Base-by-base conservation (phyloP, 2,113 vertebrate species). In the Dicrurus megarhynchus region DNA sequence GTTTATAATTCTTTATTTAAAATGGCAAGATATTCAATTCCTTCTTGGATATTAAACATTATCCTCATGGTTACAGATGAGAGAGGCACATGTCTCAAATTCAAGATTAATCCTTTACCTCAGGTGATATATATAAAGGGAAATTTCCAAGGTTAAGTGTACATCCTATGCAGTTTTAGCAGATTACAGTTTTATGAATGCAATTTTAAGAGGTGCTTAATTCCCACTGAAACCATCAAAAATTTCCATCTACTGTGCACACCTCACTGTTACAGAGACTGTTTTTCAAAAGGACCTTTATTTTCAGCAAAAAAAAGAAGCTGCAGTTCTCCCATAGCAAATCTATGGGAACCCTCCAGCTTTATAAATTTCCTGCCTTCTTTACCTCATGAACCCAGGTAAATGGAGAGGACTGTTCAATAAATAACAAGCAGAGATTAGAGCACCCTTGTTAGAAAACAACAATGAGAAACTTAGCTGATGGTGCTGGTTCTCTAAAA, bases 51-150 rank as follows among this genome's bases (percentile, higher is more conserved):
- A 91, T 95, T 84, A 93, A 94, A 87, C 57, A 53, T 88, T 95
- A 94, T 91, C 64, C 76, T 95, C 80, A 41, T 87, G 80, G 89
- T 95, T 96, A 68, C 86, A 95, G 77, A 94, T 73, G 69, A 93
- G 91, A 84, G 61, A 84, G 2, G 26, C 52, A 84, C 28, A 81
- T 68, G 60, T 70, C 65, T 92, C 74, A 93, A 87, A 89, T 94
- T 95, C 89, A 91, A 97, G 87, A 95, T 94, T 91, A 95, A 96
- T 92, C 73, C 37, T 83, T 96, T 97, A n/a, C 84, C 91, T 96
- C 77, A 82, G 80, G 84, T 95, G 73, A 87, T 89, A 88, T 87
- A 84, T 90, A 86, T 71, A 86, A 90, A 89, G 60, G 44, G 44
- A 95, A 94, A 95, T 95, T 92, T 96, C 87, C 86, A 90, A 95